Evolutionary conservation across 2,113 vertebrate genomes (phyloP).

Genomic region (Colistium nudipinnis): DNA sequence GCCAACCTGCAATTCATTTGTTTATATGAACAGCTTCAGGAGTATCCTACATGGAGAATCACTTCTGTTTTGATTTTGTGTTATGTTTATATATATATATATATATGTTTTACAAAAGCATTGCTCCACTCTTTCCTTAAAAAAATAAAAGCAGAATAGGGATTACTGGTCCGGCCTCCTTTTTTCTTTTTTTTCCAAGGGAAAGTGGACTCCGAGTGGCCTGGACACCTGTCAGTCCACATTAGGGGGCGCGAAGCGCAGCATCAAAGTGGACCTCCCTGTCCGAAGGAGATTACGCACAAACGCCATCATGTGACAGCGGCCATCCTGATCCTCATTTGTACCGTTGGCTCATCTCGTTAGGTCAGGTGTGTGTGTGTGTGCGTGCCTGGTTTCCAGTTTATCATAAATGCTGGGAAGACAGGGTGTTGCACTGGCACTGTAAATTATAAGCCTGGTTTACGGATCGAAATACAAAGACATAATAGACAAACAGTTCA

Average conservation of each 20-base stretch:
- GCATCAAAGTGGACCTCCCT: slow-evolving; percentile 68
- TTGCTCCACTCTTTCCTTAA: not conserved
- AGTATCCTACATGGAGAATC: not conserved
- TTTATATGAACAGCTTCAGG: too few relatives aligned
- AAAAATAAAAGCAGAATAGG: not conserved
- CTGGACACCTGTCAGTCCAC: slow-evolving; percentile 40
- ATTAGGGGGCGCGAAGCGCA: slow-evolving; percentile 34
- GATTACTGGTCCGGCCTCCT: not conserved
- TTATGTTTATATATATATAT: not conserved
- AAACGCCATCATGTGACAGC: slow-evolving; percentile 63
- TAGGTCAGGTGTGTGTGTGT: slow-evolving; percentile 33
- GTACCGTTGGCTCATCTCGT: slow-evolving; percentile 16
- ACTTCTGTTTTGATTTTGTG: not conserved
- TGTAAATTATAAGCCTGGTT: not conserved
- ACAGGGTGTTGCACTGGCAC: not conserved
- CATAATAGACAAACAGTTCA: not conserved
- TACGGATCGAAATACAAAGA: not conserved
- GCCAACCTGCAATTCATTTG: too few relatives aligned
- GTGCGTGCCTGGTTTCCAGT: slow-evolving; percentile 4
- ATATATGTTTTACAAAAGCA: not conserved
- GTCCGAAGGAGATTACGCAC: slow-evolving; percentile 58
- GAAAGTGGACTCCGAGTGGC: not conserved
- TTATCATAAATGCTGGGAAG: slow-evolving; percentile 33
- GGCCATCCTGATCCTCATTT: slow-evolving; percentile 55
- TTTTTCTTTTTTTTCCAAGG: not conserved